Percentiles rank a stretch among this genome's conserved stretches.
These are phyloP conservation scores for Alaudala cheleensis DNA, from an alignment of 2,113 vertebrate genomes.

Conservation along the genomic window DNA sequence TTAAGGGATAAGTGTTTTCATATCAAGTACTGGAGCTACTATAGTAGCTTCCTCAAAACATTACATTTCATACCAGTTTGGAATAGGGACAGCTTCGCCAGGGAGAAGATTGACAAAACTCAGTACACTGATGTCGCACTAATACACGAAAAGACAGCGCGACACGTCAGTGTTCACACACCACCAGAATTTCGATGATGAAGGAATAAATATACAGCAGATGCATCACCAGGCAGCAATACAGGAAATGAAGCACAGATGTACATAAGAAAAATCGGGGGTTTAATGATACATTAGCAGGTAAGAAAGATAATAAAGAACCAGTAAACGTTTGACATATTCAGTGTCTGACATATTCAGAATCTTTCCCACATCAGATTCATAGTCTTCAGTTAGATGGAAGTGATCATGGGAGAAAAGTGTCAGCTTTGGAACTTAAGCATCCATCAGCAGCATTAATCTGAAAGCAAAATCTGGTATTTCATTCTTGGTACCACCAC, in stretches of 20 bases:
- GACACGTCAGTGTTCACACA: no score
- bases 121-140: no score
- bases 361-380: background rate
- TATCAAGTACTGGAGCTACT: background rate
- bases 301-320: background rate
- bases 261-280: background rate
- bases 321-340: background rate
- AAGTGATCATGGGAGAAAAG: background rate
- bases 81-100: background rate
- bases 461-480: background rate
- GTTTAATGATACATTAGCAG: conserved; percentile 15
- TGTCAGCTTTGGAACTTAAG: background rate
- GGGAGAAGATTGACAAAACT: background rate
- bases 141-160: no score
- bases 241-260: background rate
- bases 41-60: background rate
- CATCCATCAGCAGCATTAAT: background rate
- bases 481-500: background rate
- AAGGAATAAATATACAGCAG: background rate
- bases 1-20: background rate
- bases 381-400: background rate
- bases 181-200: background rate
- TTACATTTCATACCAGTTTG: background rate
- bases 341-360: no score
- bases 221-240: background rate